Base-by-base conservation (phyloP, 2,797 vertebrate genomes). In the Acrossocheilus wenchowensis region DNA sequence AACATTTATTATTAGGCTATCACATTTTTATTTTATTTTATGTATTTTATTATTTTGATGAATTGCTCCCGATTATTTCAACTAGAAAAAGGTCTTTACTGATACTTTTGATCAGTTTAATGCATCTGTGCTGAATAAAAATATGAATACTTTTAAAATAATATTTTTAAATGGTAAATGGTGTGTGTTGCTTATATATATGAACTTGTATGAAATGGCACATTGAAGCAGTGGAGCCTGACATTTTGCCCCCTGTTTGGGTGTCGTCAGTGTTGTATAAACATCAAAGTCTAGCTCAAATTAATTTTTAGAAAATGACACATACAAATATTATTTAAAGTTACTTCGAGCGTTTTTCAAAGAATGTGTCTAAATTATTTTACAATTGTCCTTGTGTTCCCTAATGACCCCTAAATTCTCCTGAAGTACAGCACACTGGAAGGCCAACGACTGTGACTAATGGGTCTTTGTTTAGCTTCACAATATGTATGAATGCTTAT, bases 391-490 rank as follows among this genome's bases (percentile, higher is more conserved):
- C 23, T 71, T 57, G 36, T 80, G 68, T 60, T 60, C 12, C 21
- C 57, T 50, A 64, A 36, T 62, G 39, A 9, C 17, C 69, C 52
- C 39, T 45, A 45, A 50, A 64, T 23, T n/a, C 4, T 26, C 10
- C 54, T 75, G 57, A 83, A 75, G 26, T 52, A 39, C 52, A 50
- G 72, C 57, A 52, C 45, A 52, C 17, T 36, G 26, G 17, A 54
- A 39, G 12, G 4, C 34, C 11, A 66, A 52, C 2, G 14, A 30
- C 43, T 83, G 9, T 64, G 41, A 75, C 82, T 48, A 48, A 36
- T 36, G 15, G 21, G 21, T 41, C 73, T 68, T 84, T 77, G 60
- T 77, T 77, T 26, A 21, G 21, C 30, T 52, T 68, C 45, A 77
- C 45, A 52, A 41, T 78, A 10, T 30, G 5, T 48, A 43, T 41